Evolutionary conservation across 2,113 vertebrate species (phyloP), one percentile per base, ranked within the genome.

Genomic region (Mesocricetus auratus): DNA sequence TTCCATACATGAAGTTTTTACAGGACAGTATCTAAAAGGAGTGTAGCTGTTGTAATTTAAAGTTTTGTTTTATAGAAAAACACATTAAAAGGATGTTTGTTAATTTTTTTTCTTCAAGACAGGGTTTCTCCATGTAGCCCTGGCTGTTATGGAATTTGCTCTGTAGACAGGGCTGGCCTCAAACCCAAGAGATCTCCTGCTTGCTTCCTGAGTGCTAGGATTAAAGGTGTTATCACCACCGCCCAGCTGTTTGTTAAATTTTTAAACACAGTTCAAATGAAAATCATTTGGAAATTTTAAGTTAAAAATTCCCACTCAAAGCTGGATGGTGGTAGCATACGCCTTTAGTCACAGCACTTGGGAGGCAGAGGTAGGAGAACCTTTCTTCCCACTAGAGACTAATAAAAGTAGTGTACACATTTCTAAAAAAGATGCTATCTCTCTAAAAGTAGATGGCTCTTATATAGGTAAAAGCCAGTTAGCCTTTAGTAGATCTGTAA

Each of bases 1-100:
- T 81, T 94, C 75, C 17, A 8, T 81, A 33, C 3, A 26, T 77
- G 93, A 3, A 36, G 73, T 96, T 87, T 96, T 79, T 87, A 56
- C 36, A 83, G 69, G 93, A 33, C 75, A 50, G 39, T 93, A 89
- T 69, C 71, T 96, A 75, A 93, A 91, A 94, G 39, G 90, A 77
- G 26, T 88, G 16, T 90, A 36, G 85, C 5, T 66, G 45, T 68
- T 95, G n/a, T 36, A 73, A 94, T 93, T 96, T 91, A 86, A 94
- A 68, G 36, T 90, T 96, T 92, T 96, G 47, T 93, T 92, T 94
- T 33, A 79, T 66, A 79, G 11, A 4, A 71, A 85, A 85, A 92
- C 87, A 45, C n/a, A 10, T 86, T 79, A 56, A 42, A 88, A 62
- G 45, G 45, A 81, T 73, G 21, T 11, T 75, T 24, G 26, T 60